Evolutionary conservation across 2,888 invertebrate species (phyloP).

Genomic region (Drosophila nr. medialis): DNA sequence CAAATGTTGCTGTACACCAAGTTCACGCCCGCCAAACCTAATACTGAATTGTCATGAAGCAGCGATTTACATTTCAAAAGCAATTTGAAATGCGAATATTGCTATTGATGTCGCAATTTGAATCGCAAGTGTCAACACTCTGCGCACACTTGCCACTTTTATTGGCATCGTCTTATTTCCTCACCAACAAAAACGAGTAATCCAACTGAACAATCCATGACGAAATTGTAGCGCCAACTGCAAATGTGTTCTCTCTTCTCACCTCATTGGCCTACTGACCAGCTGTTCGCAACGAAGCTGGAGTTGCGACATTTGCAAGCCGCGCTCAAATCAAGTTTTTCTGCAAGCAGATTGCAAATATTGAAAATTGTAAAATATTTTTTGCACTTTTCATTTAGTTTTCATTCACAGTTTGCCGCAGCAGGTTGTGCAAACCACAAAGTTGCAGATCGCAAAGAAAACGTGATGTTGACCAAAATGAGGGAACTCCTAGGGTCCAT

Average conservation of each 20-base stretch:
- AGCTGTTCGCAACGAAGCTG: slow-evolving; percentile 24
- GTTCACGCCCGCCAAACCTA: slow-evolving; percentile 33
- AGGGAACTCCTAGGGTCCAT: slow-evolving; percentile 27
- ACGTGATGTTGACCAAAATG: slow-evolving; percentile 18
- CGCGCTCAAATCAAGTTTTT: slow-evolving; percentile 73
- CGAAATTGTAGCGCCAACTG: slow-evolving; percentile 50
- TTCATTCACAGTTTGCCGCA: slow-evolving; percentile 52
- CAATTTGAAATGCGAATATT: slow-evolving; percentile 33
- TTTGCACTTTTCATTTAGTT: slow-evolving; percentile 55
- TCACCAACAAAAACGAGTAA: slow-evolving; percentile 34
- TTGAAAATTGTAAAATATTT: slow-evolving; percentile 59
- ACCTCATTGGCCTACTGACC: slow-evolving; percentile 49
- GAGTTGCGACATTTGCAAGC: slow-evolving; percentile 58
- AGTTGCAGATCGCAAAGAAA: slow-evolving; percentile 1
- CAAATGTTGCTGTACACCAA: slow-evolving; percentile 15
- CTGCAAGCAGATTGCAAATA: slow-evolving; percentile 33
- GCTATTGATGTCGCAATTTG: slow-evolving; percentile 47
- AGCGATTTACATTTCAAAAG: slow-evolving; percentile 16
- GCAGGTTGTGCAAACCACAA: slow-evolving; percentile 39
- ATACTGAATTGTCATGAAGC: neutral
- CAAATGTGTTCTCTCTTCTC: slow-evolving; percentile 67
- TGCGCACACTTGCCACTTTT: slow-evolving; percentile 45
- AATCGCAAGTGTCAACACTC: slow-evolving; percentile 61
- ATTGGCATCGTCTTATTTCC: slow-evolving; percentile 55
- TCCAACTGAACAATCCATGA: slow-evolving; percentile 50